These are phyloP conservation scores for Pentalonia nigronervosa DNA, from an alignment of 1,140 invertebrate genomes.

Conservation along the genomic window DNA sequence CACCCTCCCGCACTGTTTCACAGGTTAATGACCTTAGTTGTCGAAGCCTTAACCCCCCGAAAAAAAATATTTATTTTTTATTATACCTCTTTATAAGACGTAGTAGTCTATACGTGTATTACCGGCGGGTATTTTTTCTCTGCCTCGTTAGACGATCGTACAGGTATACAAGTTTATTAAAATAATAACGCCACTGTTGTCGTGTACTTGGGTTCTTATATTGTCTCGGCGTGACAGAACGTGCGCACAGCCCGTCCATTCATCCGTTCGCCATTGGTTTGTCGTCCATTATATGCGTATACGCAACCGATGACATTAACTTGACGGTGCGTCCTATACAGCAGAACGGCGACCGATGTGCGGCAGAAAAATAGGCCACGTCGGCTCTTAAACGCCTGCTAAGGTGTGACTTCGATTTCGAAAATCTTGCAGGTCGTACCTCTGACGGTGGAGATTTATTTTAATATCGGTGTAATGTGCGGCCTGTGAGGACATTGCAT, in stretches of 20 bases:
- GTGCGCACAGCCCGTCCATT: neutral
- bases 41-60: no score
- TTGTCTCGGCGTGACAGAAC: neutral
- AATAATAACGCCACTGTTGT: neutral
- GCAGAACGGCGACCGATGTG: neutral
- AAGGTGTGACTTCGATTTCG: neutral
- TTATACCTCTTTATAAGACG: neutral
- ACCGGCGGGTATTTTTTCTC: neutral
- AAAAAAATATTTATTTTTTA: no score
- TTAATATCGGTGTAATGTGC: neutral
- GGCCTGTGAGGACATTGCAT: neutral
- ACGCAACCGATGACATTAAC: neutral
- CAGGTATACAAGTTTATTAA: neutral
- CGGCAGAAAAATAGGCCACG: neutral
- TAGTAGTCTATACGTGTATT: neutral
- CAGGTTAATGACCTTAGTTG: no score
- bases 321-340: neutral
- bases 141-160: neutral
- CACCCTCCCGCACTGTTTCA: no score
- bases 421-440: neutral
- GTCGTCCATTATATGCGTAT: neutral
- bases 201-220: neutral
- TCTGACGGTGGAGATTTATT: neutral
- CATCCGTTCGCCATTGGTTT: neutral
- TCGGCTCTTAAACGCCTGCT: neutral